These are phyloP conservation scores for Sturmia bella DNA, from an alignment of 2,888 invertebrate species.

Conservation along the genomic window DNA sequence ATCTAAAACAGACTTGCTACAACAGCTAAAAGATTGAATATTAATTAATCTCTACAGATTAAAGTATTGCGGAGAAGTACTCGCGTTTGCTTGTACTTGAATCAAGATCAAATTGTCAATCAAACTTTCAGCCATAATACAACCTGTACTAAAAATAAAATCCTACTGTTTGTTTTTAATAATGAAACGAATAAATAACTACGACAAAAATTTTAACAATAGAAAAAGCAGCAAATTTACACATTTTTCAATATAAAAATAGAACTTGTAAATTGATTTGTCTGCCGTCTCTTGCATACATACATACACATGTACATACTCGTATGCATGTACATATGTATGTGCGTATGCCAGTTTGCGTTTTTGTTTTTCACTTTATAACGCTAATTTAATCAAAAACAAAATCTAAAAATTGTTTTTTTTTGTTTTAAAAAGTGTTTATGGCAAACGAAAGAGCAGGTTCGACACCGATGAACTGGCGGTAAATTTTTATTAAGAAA, in stretches of 20 bases:
- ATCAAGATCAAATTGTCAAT: conserved; percentile 14
- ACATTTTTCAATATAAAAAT: background rate
- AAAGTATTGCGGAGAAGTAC: no score
- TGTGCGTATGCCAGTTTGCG: no score
- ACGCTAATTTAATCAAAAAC: no score
- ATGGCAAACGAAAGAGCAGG: no score
- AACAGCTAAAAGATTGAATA: no score
- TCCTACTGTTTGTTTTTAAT: background rate
- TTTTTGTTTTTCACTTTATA: no score
- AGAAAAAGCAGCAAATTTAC: background rate
- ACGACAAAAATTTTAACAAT: conserved; percentile 15
- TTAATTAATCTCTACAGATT: no score
- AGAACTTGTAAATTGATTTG: conserved; percentile 25
- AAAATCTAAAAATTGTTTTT: no score
- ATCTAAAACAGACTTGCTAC: no score
- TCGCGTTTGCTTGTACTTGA: background rate
- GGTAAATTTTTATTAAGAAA: no score
- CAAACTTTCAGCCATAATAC: background rate
- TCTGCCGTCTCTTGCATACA: background rate
- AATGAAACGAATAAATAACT: conserved; percentile 24
- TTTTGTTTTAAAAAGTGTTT: no score
- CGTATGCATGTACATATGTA: background rate
- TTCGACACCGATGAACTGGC: no score
- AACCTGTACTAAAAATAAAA: conserved; percentile 30
- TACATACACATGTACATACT: background rate